Evolutionary conservation across 2,888 invertebrate species (phyloP), one percentile per base, ranked within the genome.

Genomic region (Limenitis camilla): DNA sequence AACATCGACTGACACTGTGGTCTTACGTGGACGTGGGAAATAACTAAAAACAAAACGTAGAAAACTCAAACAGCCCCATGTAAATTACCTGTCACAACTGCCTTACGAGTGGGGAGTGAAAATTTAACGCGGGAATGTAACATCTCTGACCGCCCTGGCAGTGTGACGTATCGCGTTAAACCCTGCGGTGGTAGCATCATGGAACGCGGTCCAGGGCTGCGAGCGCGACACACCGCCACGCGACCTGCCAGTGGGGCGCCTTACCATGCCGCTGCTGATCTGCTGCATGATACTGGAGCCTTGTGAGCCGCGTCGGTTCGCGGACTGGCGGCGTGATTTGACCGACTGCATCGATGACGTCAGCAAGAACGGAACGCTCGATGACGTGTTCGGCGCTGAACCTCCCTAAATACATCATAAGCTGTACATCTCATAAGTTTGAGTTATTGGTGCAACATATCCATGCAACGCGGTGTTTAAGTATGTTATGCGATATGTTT

Each of bases 211-310:
- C 88, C 87, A 88, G 74, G 85, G 81, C 68, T 78, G 81, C 67
- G 74, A 72, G 69, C 67, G 74, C 64, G 72, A 74, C 64, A 69
- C 70, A 72, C 87, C 87, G 74, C 88, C 90, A 83, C 91, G 91
- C 82, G 90, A 89, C 83, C 90, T 90, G 67, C 77, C 76, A 74
- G 91, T 91, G 81, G 92, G 89, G 88, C 92, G 93, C 90, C 95
- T 95, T 94, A 96, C 96, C 94, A 96, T 93, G 91, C 95, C 96
- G 85, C 93, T 92, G 91, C 96, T 95, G 78, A 96, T 89, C 84
- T 96, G 96, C 75, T 96, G 96, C 64, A 96, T 88, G 58, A 96
- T 87, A 61, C 94, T 93, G 60, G 93, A 91, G 68, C 93, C 93
- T 69, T 91, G 91, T 49, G 92, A 91, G 67, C 90, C 90, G 73